phyloP scores from a whole-genome alignment of 2,797 vertebrate species.

The Fundulus diaphanus region DNA sequence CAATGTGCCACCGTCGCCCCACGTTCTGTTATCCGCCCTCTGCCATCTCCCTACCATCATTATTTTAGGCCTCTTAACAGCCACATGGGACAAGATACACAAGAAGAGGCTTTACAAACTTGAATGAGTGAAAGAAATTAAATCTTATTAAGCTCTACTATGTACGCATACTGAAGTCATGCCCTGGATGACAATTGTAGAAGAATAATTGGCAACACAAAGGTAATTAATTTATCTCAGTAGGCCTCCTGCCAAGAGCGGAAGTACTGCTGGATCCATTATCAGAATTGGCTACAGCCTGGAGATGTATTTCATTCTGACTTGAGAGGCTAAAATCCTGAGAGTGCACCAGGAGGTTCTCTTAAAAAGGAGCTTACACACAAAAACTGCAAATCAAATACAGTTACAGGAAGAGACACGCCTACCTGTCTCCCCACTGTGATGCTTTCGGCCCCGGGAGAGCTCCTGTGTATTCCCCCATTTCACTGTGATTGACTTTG shows the following conservation, averaged over 20 bases:
- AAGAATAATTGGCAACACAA: constrained; percentile 14
- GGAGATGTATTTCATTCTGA: constrained; percentile 32
- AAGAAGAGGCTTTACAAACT: not conserved
- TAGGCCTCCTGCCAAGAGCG: constrained; percentile 19
- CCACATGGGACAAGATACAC: not conserved
- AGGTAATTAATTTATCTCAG: constrained; percentile 22
- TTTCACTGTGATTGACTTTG: constrained; percentile 65
- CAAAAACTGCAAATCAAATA: constrained; percentile 3
- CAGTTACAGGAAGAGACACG: constrained; percentile 13
- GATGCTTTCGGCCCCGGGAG: constrained; percentile 21
- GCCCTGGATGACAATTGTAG: constrained; percentile 1
- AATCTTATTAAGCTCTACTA: not conserved
- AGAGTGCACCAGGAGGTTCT: not conserved
- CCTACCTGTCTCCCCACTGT: constrained; percentile 18
- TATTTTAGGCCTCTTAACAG: not conserved
- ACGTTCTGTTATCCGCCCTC: not conserved
- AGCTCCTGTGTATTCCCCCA: constrained; percentile 54
- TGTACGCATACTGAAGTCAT: not conserved
- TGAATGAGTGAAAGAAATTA: not conserved
- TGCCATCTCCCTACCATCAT: not conserved
- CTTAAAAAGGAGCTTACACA: not conserved
- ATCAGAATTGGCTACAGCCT: constrained; percentile 27
- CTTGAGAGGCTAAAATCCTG: not conserved
- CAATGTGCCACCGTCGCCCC: too few species aligned
- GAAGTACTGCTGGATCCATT: constrained; percentile 38